These are phyloP conservation scores for Cactoblastis cactorum DNA, from an alignment of 2,888 invertebrate species.

Conservation along the genomic window DNA sequence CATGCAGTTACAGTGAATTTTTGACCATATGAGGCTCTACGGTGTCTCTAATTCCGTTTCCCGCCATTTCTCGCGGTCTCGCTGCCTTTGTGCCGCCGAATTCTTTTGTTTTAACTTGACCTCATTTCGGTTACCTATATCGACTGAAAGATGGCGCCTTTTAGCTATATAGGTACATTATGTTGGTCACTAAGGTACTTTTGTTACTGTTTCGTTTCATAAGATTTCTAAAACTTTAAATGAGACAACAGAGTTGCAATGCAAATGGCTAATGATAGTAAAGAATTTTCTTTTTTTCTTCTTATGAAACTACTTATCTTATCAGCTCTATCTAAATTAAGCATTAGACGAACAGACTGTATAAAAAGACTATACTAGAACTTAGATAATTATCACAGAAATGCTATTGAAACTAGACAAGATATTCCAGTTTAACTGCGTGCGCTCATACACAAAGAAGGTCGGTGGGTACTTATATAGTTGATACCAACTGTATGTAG, in stretches of 20 bases:
- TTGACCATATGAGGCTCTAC: not conserved
- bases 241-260: too few species aligned
- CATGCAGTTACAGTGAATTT: not conserved
- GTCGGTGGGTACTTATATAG: not conserved
- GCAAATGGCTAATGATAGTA: too few species aligned
- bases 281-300: not conserved
- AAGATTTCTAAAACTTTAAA: too few species aligned
- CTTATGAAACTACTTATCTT: not conserved
- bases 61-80: not conserved
- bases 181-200: not conserved
- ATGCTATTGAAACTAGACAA: slow-evolving; percentile 5
- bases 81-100: not conserved
- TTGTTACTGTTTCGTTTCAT: too few species aligned
- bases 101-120: slow-evolving; percentile 17
- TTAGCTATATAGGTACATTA: not conserved
- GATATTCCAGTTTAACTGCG: not conserved
- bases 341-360: not conserved
- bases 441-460: not conserved
- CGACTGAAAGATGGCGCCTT: not conserved
- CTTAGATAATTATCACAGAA: slow-evolving; percentile 2
- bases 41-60: not conserved
- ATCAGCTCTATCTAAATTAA: not conserved
- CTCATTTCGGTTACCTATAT: not conserved
- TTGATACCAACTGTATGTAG: not conserved
- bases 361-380: not conserved